Evolutionary conservation across 2,888 invertebrate genomes (phyloP), one percentile per base, ranked within the genome.

Genomic region (Ganaspis brasiliensis): DNA sequence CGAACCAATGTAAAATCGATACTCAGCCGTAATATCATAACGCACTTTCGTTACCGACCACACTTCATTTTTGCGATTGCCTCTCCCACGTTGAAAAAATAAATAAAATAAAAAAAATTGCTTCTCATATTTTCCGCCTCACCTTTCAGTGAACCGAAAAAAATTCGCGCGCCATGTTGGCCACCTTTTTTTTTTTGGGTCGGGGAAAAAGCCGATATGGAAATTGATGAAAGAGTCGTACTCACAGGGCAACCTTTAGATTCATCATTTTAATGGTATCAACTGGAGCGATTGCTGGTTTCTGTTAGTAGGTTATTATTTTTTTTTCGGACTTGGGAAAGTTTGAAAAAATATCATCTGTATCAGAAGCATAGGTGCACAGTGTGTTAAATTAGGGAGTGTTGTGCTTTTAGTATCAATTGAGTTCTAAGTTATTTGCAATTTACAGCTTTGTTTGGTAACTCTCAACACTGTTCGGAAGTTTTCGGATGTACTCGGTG

Each of bases 1-100:
- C 37, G 52, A 31, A 72, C 75, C 40, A 63, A 63, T 63, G 63
- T 63, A 8, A 19, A 67, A 67, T 67, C 67, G 40, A 67, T 63
- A 63, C 40, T 14, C 21, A 16, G 19, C 12, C 19, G 14, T 63
- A 63, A 63, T 63, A 24, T 45, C 67, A 40, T 45, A 67, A 67
- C 45, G 67, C 40, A 67, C 24, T 45, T 67, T 67, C 45, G 40
- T 21, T 45, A 26, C 24, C 24, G 67, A 24, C 45, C n/a, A 21
- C 21, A 45, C 67, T 67, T 40, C 37, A 63, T 35, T 63, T 63
- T 37, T 63, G 5, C 37, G 14, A 14, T 21, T 63, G 16, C 21
- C 14, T 63, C 12, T 63, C 40, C 24, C 14, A 10, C 49, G 6
- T 16, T 8, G n/a, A 16, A 49, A 16, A 49, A 49, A n/a, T n/a